Base-by-base conservation (phyloP, 2,888 invertebrate species). In the Luffia ferchaultella region DNA sequence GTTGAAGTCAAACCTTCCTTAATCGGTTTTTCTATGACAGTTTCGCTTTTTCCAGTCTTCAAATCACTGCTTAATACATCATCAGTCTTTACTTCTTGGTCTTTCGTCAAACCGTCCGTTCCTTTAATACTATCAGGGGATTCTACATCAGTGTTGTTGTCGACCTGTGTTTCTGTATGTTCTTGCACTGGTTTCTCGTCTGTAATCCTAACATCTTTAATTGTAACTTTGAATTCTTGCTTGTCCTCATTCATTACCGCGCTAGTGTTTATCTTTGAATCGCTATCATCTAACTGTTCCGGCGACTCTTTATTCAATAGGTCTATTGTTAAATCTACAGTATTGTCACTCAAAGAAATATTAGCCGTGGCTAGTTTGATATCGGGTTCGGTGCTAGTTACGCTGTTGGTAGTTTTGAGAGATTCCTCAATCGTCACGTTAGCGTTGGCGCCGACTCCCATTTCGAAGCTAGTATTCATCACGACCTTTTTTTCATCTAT, bases 401-500 rank as follows among this genome's bases (percentile, higher is more conserved):
- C 78, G 55, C 69, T 67, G 52, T 63, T 69, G 15, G 70, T 50
- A 45, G 65, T 67, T 49, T 69, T 70, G 18, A 73, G 68, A 43
- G 70, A 59, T 53, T 80, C 77, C 49, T 83, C 82, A 19, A 71
- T 62, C 17, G 83, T 85, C 53, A 74, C 64, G 60, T 84, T 84
- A 49, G 68, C 73, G 63, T 80, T 84, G 62, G 75, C 75, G 58
- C 85, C 85, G 51, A 67, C 60, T 68, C 85, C 85, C 16, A 77
- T 75, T 62, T 86, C 86, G 53, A 84, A 86, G 61, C 88, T 89
- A 1, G 86, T 80, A 62, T 91, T 91, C 55, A 89, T 72, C 41
- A 88, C 87, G 16, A 89, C 87, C 70, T 88, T 88, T 59, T 87
- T 87, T 59, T 90, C 88, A 56, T 86, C 82, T 54, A 90, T 86